A percentile compares a stretch with the other conserved stretches of the same genome.
Conservation (phyloP, 2,113 vertebrate genomes). For the Stercorarius parasiticus region DNA sequence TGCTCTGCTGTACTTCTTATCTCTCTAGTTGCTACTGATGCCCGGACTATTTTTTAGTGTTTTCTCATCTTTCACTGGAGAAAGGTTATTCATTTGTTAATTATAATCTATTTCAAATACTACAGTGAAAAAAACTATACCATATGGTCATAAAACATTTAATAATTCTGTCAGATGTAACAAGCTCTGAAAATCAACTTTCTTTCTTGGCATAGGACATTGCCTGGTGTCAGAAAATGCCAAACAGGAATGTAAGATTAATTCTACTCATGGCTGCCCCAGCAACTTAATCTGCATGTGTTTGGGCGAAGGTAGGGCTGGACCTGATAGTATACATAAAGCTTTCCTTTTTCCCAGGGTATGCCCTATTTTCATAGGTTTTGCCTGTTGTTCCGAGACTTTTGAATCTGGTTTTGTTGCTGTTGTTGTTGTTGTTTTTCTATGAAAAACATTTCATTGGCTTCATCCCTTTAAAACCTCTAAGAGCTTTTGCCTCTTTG, state of each 20-base stretch:
- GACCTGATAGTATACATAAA: background rate
- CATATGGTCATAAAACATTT: slow-evolving; percentile 15
- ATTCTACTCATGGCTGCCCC: background rate
- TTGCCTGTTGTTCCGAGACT: background rate
- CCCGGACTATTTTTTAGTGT: background rate
- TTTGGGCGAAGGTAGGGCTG: background rate
- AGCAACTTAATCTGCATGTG: background rate
- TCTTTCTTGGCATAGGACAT: slow-evolving; percentile 32
- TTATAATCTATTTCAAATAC: slow-evolving; percentile 1
- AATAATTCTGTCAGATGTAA: slow-evolving; percentile 17
- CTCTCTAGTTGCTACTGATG: background rate
- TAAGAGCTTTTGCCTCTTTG: background rate
- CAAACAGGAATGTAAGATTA: slow-evolving; percentile 32
- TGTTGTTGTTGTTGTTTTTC: background rate
- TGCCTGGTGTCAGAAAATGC: slow-evolving; percentile 21
- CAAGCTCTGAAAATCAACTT: slow-evolving; percentile 41
- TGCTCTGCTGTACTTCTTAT: slow-evolving; percentile 33
- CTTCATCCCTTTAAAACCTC: background rate
- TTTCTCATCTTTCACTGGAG: background rate
- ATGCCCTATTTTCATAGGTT: background rate
- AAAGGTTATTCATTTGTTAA: slow-evolving; percentile 1
- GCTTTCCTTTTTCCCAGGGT: background rate
- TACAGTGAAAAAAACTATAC: background rate
- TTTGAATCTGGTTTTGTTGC: background rate
- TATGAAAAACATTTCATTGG: background rate